Base-by-base conservation (phyloP, 2,888 invertebrate species). In the Craniophora ligustri region DNA sequence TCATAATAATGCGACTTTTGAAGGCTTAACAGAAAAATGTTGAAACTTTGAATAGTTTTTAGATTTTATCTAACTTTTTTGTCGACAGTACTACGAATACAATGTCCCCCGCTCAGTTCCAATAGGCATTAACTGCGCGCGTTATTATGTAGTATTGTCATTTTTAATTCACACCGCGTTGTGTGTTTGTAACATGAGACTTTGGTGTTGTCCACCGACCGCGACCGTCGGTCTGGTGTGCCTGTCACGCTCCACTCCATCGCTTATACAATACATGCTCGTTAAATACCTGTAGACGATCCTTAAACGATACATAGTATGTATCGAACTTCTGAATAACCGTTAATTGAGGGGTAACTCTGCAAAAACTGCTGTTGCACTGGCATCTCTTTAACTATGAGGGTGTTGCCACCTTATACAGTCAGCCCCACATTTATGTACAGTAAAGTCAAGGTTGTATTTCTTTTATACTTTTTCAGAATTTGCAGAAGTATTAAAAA, bases 121-220 rank as follows among this genome's bases (percentile, higher is more conserved):
- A 67, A 50, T 66, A 62, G 69, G 58, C 34, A 62, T 66, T 65
- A 71, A 63, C 67, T 57, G 51, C 40, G 41, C 39, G 39, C 39
- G 35, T 71, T 66, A 68, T 63, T 56, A 56, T 59, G 67, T 67
- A 72, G 58, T 57, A 44, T 48, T 67, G 67, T 72, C 57, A 71
- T 81, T 82, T 86, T 85, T 84, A 79, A 87, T 86, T 85, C 87
- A 80, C 77, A 67, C 73, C 78, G 76, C 83, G 83, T 79, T 79
- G 80, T 79, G 77, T 80, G 78, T 76, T 77, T 68, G 87, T 83
- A 85, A 87, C 76, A 72, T 70, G 82, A 87, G 76, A 81, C 83
- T 58, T 61, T 34, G 53, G 55, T 77, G 72, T 78, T 79, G 80
- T 73, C 72, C 78, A 78, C 72, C 71, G 73, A 85, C 84, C 86